Evolutionary conservation across 1,140 invertebrate genomes (phyloP).

Genomic region (Drosophila paulistorum): DNA sequence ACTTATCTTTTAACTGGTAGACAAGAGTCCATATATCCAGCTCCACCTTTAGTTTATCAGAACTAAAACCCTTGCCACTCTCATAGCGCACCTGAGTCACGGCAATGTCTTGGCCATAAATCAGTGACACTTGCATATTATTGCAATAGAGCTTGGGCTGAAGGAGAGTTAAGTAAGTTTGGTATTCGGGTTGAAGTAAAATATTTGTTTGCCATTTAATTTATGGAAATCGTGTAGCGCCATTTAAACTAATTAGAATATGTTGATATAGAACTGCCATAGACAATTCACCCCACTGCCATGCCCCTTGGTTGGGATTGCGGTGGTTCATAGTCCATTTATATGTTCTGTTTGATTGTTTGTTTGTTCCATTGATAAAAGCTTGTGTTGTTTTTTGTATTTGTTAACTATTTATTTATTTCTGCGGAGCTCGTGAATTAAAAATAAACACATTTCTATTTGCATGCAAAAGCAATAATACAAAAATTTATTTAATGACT

Average conservation of each 20-base stretch:
- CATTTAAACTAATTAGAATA: conserved; percentile 68
- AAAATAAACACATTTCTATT: conserved; percentile 57
- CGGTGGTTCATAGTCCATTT: conserved; percentile 31
- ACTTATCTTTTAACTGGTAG: too few relatives aligned
- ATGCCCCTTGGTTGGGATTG: background rate
- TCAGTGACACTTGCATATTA: conserved; percentile 73
- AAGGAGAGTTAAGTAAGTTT: conserved; percentile 20
- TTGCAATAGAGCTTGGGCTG: conserved; percentile 37
- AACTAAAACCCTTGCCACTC: background rate
- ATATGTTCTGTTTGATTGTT: conserved; percentile 28
- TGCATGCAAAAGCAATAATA: conserved; percentile 15
- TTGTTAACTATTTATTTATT: conserved; percentile 49
- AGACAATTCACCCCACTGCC: background rate
- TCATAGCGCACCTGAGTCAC: background rate
- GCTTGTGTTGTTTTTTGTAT: conserved; percentile 33
- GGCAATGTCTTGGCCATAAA: conserved; percentile 58
- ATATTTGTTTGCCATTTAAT: conserved; percentile 66
- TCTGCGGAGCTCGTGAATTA: conserved; percentile 19
- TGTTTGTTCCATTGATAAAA: conserved; percentile 65
- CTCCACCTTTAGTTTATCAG: too few relatives aligned
- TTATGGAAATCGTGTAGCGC: conserved; percentile 73
- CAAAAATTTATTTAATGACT: conserved; percentile 7
- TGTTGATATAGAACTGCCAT: conserved; percentile 19
- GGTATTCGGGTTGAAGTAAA: conserved; percentile 48
- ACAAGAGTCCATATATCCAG: too few relatives aligned